Conservation (phyloP, 92 coral and sea anemone species). For the Nematostella vectensis region DNA sequence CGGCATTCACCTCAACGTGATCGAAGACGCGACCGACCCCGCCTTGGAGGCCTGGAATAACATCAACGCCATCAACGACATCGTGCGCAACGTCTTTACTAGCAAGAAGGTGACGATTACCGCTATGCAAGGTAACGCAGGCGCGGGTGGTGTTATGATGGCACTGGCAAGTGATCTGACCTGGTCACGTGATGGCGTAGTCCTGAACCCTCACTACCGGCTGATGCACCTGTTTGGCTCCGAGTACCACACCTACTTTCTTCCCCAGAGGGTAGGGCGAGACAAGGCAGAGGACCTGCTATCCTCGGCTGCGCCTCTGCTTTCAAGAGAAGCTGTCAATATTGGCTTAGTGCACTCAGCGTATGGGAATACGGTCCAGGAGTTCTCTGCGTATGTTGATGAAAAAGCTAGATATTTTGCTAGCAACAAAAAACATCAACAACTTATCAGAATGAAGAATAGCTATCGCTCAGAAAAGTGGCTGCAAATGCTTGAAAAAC, state of each 20-base stretch:
- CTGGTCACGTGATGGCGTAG: constrained; percentile 61
- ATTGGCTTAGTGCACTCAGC: constrained; percentile 38
- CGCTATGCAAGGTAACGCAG: constrained; percentile 69
- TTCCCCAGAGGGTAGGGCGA: constrained; percentile 44
- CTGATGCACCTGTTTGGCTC: constrained; percentile 62
- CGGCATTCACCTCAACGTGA: constrained; percentile 65
- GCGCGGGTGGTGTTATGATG: constrained; percentile 79
- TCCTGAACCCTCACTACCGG: constrained; percentile 67
- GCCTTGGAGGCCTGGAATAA: constrained; percentile 52
- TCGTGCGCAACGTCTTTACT: constrained; percentile 42
- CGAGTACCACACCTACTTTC: constrained; percentile 66
- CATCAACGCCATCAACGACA: constrained; percentile 71
- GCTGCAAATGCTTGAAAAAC: constrained; percentile 27
- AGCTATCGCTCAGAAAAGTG: constrained; percentile 14
- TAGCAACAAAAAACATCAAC: constrained; percentile 5
- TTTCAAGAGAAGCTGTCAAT: constrained; percentile 38
- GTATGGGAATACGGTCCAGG: constrained; percentile 15
- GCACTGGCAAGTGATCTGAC: constrained; percentile 70
- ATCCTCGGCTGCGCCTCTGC: constrained; percentile 26
- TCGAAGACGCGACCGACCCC: constrained; percentile 35
- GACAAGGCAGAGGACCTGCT: constrained; percentile 32
- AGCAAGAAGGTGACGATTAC: constrained; percentile 58
- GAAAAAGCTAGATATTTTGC: constrained; percentile 22
- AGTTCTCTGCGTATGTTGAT: constrained; percentile 22
- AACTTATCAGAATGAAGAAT: constrained; percentile 15